phyloP scores from a whole-genome alignment of 2,888 invertebrate species.

The Amphimallon solstitiale region DNA sequence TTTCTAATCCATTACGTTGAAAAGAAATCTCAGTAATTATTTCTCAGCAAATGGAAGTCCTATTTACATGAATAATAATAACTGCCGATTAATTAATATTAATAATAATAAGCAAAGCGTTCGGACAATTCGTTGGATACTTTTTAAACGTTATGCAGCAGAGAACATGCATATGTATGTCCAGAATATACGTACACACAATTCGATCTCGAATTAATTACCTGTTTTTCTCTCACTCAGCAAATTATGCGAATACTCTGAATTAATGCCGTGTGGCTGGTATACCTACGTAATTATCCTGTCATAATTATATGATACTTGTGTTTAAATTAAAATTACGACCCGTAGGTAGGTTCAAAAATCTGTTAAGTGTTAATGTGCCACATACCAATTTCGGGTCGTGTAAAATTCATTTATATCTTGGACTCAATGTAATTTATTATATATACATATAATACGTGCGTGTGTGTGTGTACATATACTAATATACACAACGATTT shows the following conservation, averaged over 20 bases:
- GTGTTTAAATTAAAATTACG: slow-evolving; percentile 35
- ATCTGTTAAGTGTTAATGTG: slow-evolving; percentile 34
- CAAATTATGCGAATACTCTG: slow-evolving; percentile 30
- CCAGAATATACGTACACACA: not conserved
- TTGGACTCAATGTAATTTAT: too few species aligned
- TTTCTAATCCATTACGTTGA: not conserved
- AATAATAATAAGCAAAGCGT: slow-evolving; percentile 2
- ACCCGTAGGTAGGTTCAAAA: slow-evolving; percentile 31
- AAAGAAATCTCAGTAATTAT: slow-evolving; percentile 11
- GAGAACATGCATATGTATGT: not conserved
- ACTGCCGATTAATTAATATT: not conserved
- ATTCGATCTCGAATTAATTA: slow-evolving; percentile 31
- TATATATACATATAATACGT: too few species aligned
- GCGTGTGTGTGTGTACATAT: too few species aligned
- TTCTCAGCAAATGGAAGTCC: not conserved
- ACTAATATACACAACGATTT: too few species aligned
- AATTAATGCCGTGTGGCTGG: slow-evolving; percentile 26
- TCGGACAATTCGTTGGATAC: not conserved
- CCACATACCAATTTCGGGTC: slow-evolving; percentile 28
- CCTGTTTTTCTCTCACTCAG: slow-evolving; percentile 25
- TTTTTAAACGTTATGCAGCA: not conserved
- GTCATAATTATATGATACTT: slow-evolving; percentile 38
- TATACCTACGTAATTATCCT: slow-evolving; percentile 31
- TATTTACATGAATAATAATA: not conserved
- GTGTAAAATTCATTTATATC: too few species aligned